phyloP scores from a whole-genome alignment of 2,113 vertebrate species.

The Xiphorhynchus elegans region DNA sequence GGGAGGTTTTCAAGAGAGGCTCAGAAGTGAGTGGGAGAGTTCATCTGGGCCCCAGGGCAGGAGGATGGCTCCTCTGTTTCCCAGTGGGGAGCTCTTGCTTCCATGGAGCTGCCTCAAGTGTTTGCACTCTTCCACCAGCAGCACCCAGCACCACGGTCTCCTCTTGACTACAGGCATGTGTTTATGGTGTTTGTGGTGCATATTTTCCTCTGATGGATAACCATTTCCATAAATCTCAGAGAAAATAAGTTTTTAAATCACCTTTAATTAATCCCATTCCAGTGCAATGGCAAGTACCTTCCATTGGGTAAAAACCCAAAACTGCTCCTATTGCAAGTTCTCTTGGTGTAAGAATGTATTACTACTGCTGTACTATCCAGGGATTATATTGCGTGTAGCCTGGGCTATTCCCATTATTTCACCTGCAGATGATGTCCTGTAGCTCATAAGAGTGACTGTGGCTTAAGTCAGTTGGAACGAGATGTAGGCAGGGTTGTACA shows the following conservation, averaged over 20 bases:
- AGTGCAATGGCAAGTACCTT: background rate
- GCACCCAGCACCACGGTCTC: background rate
- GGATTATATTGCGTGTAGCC: rapidly evolving
- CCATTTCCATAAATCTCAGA: background rate
- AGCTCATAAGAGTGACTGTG: rapidly evolving
- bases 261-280: background rate
- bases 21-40: rapidly evolving
- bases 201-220: background rate
- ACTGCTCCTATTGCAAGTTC: background rate
- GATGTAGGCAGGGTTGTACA: background rate
- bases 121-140: background rate
- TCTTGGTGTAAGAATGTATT: background rate
- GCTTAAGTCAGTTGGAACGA: background rate
- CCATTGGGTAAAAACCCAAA: background rate
- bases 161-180: background rate
- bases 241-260: background rate
- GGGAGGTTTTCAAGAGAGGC: background rate
- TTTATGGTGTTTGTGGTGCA: background rate
- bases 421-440: background rate
- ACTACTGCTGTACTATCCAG: background rate
- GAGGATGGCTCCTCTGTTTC: background rate
- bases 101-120: background rate
- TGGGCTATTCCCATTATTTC: background rate
- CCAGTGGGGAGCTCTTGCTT: background rate
- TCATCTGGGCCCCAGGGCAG: background rate